Evolutionary conservation across 2,797 vertebrate genomes (phyloP), one percentile per base, ranked within the genome.

Genomic region (Pogonophryne albipinna): DNA sequence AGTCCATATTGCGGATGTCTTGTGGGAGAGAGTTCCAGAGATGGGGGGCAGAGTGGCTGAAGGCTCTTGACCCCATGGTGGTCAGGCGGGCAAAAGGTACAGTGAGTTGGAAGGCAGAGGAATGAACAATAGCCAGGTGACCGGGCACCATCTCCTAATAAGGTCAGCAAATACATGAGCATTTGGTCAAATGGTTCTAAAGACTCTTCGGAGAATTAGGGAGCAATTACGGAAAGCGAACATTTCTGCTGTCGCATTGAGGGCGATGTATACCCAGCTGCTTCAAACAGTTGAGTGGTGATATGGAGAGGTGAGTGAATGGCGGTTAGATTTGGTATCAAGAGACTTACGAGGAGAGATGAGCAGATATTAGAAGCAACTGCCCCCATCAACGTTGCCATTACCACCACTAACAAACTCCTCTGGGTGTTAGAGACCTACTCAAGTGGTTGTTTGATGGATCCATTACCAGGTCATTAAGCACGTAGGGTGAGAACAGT

Each of bases 381-480:
- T 68, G 50, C 78, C 75, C 68, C 76, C 86, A 80, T 85, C 84
- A 84, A 80, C 67, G 53, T 73, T 71, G 87, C 86, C 90, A 90
- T 89, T 92, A 91, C 64, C 74, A 85, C 76, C 84, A 91, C 84
- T 86, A 91, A 84, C 83, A 79, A 82, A 92, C 75, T 89, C 90
- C 87, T 91, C 84, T 85, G 90, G 89, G 92, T 91, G 86, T 84
- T 87, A 91, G 90, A 88, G 81, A 85, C 74, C 83, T 82, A 85
- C 79, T 85, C 83, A 84, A 88, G 83, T 70, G 82, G 74, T 73
- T 66, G 46, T 75, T 81, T 75, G 85, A 83, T 90, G 85, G 89
- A 90, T 90, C 92, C 89, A 92, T 94, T 94, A 94, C 73, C 74
- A 61, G 67, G 63, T 57, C 89, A 93, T 92, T 93, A 92, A 85